phyloP scores from a whole-genome alignment of 2,888 invertebrate species.

The Volucella bombylans region DNA sequence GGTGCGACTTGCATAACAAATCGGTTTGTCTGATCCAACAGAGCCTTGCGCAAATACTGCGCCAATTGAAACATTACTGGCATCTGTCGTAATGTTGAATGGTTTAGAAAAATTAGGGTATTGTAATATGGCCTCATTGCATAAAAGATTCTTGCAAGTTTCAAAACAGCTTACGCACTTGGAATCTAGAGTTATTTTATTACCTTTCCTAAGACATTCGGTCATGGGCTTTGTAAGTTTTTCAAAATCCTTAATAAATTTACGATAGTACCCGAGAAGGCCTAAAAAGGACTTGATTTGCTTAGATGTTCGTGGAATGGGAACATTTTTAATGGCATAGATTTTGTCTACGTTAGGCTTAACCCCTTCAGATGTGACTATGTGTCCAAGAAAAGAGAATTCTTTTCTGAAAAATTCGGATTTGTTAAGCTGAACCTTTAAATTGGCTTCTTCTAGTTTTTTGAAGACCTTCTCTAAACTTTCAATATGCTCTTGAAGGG shows the following conservation, averaged over 20 bases:
- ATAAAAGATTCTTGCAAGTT: slow-evolving; percentile 57
- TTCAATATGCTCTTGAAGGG: too few species aligned
- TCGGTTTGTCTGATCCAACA: slow-evolving; percentile 45
- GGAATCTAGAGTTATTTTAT: background rate
- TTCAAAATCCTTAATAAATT: slow-evolving; percentile 70
- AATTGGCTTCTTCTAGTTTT: too few species aligned
- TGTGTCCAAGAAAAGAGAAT: slow-evolving; percentile 77
- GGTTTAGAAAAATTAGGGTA: slow-evolving; percentile 24
- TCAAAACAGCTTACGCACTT: slow-evolving; percentile 43
- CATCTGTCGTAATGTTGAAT: slow-evolving; percentile 46
- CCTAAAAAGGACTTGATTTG: slow-evolving; percentile 70
- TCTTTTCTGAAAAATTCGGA: slow-evolving; percentile 75
- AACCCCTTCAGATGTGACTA: slow-evolving; percentile 73
- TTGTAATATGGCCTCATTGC: slow-evolving; percentile 30
- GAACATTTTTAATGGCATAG: slow-evolving; percentile 30
- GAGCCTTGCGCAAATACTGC: slow-evolving; percentile 47
- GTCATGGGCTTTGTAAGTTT: slow-evolving; percentile 66
- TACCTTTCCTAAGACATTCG: slow-evolving; percentile 43
- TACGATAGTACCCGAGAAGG: slow-evolving; percentile 64
- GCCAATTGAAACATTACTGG: slow-evolving; percentile 43
- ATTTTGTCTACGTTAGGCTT: slow-evolving; percentile 75
- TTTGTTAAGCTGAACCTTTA: too few species aligned
- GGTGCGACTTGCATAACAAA: slow-evolving; percentile 56
- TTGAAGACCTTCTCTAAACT: too few species aligned
- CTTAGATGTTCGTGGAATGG: slow-evolving; percentile 25